Evolutionary conservation across 37 sponge, comb jelly and placozoan species (phyloP).

Genomic region (Hexactinellida sp.): DNA sequence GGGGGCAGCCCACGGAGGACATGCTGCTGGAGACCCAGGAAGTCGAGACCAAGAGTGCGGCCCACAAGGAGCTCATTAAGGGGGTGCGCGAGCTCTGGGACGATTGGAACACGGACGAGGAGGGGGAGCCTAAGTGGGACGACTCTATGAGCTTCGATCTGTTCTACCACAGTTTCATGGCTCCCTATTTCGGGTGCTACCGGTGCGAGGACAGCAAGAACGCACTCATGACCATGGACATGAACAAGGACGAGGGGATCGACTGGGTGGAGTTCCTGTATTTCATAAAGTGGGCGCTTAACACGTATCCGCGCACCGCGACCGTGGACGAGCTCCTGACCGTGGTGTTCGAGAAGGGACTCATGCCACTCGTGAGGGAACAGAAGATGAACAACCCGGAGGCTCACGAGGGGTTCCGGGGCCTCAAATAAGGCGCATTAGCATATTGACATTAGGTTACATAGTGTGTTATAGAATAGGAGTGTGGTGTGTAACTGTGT

Average conservation of each 20-base stretch:
- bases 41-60: background rate
- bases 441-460: too few species aligned
- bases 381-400: constrained; percentile 25
- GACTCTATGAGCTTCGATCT: constrained; percentile 45
- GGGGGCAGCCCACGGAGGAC: constrained; percentile 40
- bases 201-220: constrained; percentile 35
- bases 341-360: constrained; percentile 50
- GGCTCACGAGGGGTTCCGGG: background rate
- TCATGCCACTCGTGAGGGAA: constrained; percentile 67
- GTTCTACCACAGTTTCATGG: constrained; percentile 78
- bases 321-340: constrained; percentile 31
- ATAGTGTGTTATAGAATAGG: too few species aligned
- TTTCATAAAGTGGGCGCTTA: constrained; percentile 69
- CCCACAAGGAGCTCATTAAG: constrained; percentile 40
- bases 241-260: constrained; percentile 51
- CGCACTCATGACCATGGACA: constrained; percentile 53
- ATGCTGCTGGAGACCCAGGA: constrained; percentile 41
- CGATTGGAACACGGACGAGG: constrained; percentile 37
- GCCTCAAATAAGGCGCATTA: too few species aligned
- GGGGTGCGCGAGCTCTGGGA: constrained; percentile 53
- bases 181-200: constrained; percentile 81
- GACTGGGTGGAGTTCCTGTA: constrained; percentile 73
- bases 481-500: too few species aligned
- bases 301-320: constrained; percentile 45
- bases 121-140: constrained; percentile 24